Evolutionary conservation across 2,113 vertebrate genomes (phyloP), one percentile per base, ranked within the genome.

Genomic region (Perca fluviatilis): DNA sequence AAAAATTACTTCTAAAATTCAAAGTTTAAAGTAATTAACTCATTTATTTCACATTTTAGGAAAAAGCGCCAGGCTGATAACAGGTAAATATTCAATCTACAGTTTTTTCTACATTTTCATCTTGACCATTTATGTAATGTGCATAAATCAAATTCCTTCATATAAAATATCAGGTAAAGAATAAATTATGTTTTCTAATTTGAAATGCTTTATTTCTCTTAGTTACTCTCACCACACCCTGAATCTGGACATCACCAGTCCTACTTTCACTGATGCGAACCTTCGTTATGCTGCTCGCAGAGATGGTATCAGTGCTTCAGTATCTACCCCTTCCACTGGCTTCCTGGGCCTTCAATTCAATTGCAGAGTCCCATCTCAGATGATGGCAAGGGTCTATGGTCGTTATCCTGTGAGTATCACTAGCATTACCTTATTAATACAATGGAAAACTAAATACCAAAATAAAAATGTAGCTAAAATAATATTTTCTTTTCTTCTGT

Each of bases 181-280:
- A 57, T 6, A 16, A 54, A 33, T 61, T 3, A 0, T 18, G 12
- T 36, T 60, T 66, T 82, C 25, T 57, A 14, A 67, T 70, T 47
- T 77, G 6, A 51, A 86, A 58, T 61, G 27, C 9, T 49, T 36
- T 83, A 0, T 27, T 82, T 74, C 61, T 49, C 23, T 51, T 94
- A 99, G 98, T 62, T 1, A 7, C 21, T 69, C 82, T 77, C 77
- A 80, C 27, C 86, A 92, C 67, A 93, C 79, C 3, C 13, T 92
- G 67, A 94, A 83, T 49, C 85, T 98, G 60, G 95, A 97, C 66
- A 92, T 99, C 93, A 95, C 80, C 82, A 98, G 97, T 87, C 95
- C 96, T 67, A 88, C 90, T 21, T 96, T 98, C 88, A 96, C 96
- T 6, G 94, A 97, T 36, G 2, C 95, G 60, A 95, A 90, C 30